Evolutionary conservation across 1,140 invertebrate species (phyloP), one percentile per base, ranked within the genome.

Genomic region (Heterodera carotae): DNA sequence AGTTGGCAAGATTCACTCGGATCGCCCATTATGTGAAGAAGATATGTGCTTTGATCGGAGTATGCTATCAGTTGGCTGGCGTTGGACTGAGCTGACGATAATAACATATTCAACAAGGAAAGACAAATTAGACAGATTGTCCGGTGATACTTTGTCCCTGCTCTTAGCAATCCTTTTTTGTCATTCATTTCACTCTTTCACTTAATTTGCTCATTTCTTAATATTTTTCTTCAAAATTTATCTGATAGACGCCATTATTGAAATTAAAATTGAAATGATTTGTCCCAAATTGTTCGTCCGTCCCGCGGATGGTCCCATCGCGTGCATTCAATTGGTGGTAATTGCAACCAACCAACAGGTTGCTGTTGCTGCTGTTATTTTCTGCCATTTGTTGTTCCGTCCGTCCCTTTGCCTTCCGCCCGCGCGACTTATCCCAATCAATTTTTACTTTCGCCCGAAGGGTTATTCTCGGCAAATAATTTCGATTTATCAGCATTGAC

Each of bases 1-100:
- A 74, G 69, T 77, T 83, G 33, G 82, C 76, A 18, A 62, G 82
- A 34, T 83, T 81, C 62, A 81, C 80, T 18, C 43, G 73, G 22
- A 78, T 75, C 33, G 66, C 72, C 33, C 72, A 68, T 10, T 81
- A 81, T 56, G 39, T 79, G 27, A 43, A 59, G 5, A 64, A 69
- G 53, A 81, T 80, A 4, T 81, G 78, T 66, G 59, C 70, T 22
- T 48, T 79, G 34, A 81, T 69, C 53, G 80, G 78, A 25, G 22
- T 80, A 2, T 80, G 78, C 31, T 81, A 80, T 31, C 48, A 75
- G 60, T 64, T 74, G 31, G 68, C 15, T 12, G 34, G 48, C 6
- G 18, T 53, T 7, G 31, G 80, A 60, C 12, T 4, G 25, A 18
- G 18, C 18, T 22, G 5, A 34, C n/a, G 27, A 6, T 22, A 33